Evolutionary conservation across 2,797 vertebrate genomes (phyloP), one percentile per base, ranked within the genome.

Genomic region (Sylvia borin): DNA sequence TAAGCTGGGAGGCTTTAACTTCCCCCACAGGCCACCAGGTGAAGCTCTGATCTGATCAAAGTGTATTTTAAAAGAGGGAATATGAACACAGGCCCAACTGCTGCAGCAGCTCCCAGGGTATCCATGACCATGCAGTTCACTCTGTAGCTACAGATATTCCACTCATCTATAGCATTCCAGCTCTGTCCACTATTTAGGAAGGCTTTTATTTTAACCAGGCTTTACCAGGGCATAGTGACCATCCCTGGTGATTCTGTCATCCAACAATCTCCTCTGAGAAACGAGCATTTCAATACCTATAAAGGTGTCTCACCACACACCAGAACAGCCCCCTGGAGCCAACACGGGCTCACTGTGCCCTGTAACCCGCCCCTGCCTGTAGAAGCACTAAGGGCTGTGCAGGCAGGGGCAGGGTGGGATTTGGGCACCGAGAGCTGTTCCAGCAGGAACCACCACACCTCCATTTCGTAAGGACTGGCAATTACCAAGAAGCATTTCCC

Each of bases 111-210:
- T 65, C 86, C 51, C 0, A 0, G 22, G 9, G 14, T 25, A 16
- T 5, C 60, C 0, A 0, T 27, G 64, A 26, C 43, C 1, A 1
- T 7, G 53, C 25, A 7, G 5, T 18, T 81, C 54, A 16, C 54
- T 29, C 70, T 43, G 29, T 3, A 43, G 34, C 61, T 53, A 26
- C 7, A 54, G 62, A 24, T 40, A 16, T 34, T 14, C 31, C 10
- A 17, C 4, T 16, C 13, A 20, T 32, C 50, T 25, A 2, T 0
- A 42, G 34, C 72, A 11, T 32, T 72, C 81, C 73, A 70, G 71
- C 62, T 86, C 40, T 22, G 45, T 16, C 62, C 36, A 8, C 36
- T 26, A 2, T 6, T 40, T 27, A 60, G 66, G 55, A 90, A 75
- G 58, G 29, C 66, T 70, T 24, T 29, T 45, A 78, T 67, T 43